Percentiles rank a stretch among this genome's conserved stretches.
Evolutionary conservation across 2,797 vertebrate genomes (phyloP).

Genomic region (Takifugu rubripes): DNA sequence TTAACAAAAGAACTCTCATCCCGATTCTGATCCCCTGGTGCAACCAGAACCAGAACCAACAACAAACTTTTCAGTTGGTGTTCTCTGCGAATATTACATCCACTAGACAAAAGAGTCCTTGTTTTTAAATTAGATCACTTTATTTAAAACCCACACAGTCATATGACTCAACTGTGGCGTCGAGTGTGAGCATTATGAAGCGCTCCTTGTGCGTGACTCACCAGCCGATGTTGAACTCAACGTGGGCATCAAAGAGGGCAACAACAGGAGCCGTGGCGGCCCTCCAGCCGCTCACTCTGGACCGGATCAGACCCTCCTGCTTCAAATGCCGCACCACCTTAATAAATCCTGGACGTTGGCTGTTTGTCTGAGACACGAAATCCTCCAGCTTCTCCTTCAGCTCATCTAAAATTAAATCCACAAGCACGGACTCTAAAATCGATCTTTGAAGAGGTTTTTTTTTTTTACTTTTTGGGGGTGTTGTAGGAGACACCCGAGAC

Average conservation of each 20-base stretch:
- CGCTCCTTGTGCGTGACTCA: constrained; percentile 70
- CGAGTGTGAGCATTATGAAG: constrained; percentile 19
- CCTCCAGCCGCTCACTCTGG: constrained; percentile 95
- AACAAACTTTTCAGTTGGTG: too few species aligned
- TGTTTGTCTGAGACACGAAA: constrained; percentile 87
- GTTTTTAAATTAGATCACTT: constrained; percentile 25
- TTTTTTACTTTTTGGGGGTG: constrained; percentile 5
- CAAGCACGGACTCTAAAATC: constrained; percentile 21
- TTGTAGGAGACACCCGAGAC: constrained; percentile 12
- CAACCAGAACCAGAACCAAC: too few species aligned
- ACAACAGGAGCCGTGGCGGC: constrained; percentile 90
- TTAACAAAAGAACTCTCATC: too few species aligned
- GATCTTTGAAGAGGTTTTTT: constrained; percentile 18
- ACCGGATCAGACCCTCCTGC: constrained; percentile 95
- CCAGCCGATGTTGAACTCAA: constrained; percentile 96
- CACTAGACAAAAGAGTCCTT: constrained; percentile 9
- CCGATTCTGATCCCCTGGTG: too few species aligned
- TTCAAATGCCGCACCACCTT: constrained; percentile 89
- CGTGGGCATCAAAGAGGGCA: constrained; percentile 95
- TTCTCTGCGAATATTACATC: neutral
- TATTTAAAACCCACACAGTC: constrained; percentile 25
- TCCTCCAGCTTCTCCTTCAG: constrained; percentile 89
- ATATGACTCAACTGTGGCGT: constrained; percentile 35
- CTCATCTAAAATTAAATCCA: constrained; percentile 78
- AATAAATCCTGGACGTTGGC: constrained; percentile 86